Conservation (phyloP, 2,797 vertebrate genomes). For the Lagorchestes hirsutus region DNA sequence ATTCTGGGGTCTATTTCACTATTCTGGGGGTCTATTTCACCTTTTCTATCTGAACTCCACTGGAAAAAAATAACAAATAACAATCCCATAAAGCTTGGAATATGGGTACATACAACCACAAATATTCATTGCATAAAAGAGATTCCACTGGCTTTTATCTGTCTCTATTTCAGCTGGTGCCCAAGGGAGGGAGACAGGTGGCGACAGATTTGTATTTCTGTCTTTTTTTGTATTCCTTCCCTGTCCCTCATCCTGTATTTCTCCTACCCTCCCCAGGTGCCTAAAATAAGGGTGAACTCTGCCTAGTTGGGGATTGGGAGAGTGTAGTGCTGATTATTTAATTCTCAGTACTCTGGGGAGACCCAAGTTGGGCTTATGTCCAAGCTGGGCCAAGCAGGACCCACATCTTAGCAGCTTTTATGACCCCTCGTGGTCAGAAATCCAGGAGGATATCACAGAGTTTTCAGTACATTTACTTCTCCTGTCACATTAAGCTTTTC, state of each 20-base stretch:
- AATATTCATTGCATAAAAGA: background rate
- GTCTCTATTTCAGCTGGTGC: conserved; percentile 45
- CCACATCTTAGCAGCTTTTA: conserved; percentile 2
- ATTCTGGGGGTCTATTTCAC: background rate
- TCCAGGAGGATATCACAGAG: background rate
- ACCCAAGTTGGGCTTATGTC: background rate
- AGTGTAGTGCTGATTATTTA: conserved; percentile 1
- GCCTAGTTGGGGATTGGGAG: conserved; percentile 34
- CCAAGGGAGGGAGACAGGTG: conserved; percentile 22
- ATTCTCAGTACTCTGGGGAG: background rate
- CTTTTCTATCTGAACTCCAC: background rate
- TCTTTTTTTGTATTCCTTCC: conserved; percentile 31
- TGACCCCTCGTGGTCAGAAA: background rate
- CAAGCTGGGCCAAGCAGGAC: conserved; percentile 1
- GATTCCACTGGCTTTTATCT: conserved; percentile 7
- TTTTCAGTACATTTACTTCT: background rate
- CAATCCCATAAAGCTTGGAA: background rate
- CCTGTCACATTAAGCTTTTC: background rate
- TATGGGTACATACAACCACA: background rate
- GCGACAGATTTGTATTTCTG: background rate
- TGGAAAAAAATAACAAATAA: background rate
- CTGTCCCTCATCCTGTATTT: conserved; percentile 19
- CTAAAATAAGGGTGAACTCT: background rate
- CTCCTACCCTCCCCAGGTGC: background rate
- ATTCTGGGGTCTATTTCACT: background rate